Base-by-base conservation (phyloP, 2,888 invertebrate genomes). In the Flabesymbios commensalis region DNA sequence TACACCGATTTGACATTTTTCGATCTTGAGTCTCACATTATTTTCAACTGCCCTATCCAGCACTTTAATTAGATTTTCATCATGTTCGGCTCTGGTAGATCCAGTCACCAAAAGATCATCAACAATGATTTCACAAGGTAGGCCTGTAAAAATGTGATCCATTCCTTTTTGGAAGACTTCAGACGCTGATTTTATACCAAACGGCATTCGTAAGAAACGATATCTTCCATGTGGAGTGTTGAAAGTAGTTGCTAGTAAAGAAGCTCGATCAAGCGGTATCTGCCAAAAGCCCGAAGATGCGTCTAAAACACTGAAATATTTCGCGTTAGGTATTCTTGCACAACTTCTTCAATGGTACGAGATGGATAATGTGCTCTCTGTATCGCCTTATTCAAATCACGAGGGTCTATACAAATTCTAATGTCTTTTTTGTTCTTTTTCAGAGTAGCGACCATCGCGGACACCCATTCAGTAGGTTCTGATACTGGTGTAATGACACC, bases 321-420 rank as follows among this genome's bases (percentile, higher is more conserved):
- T 65, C 1, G 62, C 64, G 19, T 58, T 64, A 17, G 59, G 54
- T 33, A 68, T 65, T 45, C 53, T 53, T 17, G 65, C 56, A 49
- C 58, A n/a, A 69, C 63, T 55, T 70, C 68, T 36, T 71, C 68
- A 33, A 63, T 48, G 0, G 69, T 70, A 2, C 65, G 67, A 1
- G 68, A 39, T 51, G 70, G 64, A 28, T 52, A 72, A 49, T 72
- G 66, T 45, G 65, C 62, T 31, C 68, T 19, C 24, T 33, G 24
- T 43, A 72, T 63, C n/a, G 60, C 62, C 49, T 63, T 60, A 43
- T 72, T 73, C 31, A 73, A 31, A 39, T 69, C 65, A 45, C 49
- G 57, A 1, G 70, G 72, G 47, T 71, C 73, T 7, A 71, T 19
- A 39, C 68, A 73, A 14, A 70, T 36, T 14, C 26, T 22, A 5